A percentile compares a stretch with the other conserved stretches of the same genome.
These are phyloP conservation scores for Ormyrus thymus DNA, from an alignment of 2,888 invertebrate genomes.

Conservation along the genomic window DNA sequence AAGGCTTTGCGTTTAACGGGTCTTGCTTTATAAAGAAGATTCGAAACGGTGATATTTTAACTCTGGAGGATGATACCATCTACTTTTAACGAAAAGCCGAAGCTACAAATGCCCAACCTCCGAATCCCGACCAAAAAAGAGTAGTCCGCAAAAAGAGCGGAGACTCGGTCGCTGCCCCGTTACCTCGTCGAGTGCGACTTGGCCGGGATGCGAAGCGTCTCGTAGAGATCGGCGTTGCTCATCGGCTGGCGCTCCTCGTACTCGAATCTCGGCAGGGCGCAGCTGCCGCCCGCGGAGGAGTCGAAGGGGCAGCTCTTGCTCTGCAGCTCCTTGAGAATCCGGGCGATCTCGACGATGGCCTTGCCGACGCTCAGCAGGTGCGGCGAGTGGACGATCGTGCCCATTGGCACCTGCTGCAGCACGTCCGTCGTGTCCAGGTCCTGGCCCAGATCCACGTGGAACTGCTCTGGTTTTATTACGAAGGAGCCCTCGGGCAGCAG, in stretches of 20 bases:
- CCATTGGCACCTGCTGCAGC: conserved; percentile 53
- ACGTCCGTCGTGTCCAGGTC: conserved; percentile 58
- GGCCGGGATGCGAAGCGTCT: conserved; percentile 64
- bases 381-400: conserved; percentile 65
- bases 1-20: too few species aligned
- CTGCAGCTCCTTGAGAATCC: conserved; percentile 62
- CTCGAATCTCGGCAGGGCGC: conserved; percentile 63
- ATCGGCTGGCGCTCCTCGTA: conserved; percentile 59
- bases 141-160: too few species aligned
- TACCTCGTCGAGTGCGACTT: conserved; percentile 65
- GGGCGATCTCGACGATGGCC: conserved; percentile 65
- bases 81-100: too few species aligned
- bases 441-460: conserved; percentile 47
- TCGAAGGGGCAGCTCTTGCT: conserved; percentile 44
- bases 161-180: background rate
- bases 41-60: too few species aligned
- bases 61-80: too few species aligned
- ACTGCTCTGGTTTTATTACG: conserved; percentile 65
- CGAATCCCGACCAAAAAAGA: too few species aligned
- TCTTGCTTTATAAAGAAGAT: too few species aligned
- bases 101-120: too few species aligned
- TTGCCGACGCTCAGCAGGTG: conserved; percentile 68
- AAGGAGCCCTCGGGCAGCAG: conserved; percentile 68
- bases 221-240: conserved; percentile 65
- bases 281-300: conserved; percentile 34